Evolutionary conservation across 2,797 vertebrate genomes (phyloP).

Genomic region (Chiloscyllium punctatum): DNA sequence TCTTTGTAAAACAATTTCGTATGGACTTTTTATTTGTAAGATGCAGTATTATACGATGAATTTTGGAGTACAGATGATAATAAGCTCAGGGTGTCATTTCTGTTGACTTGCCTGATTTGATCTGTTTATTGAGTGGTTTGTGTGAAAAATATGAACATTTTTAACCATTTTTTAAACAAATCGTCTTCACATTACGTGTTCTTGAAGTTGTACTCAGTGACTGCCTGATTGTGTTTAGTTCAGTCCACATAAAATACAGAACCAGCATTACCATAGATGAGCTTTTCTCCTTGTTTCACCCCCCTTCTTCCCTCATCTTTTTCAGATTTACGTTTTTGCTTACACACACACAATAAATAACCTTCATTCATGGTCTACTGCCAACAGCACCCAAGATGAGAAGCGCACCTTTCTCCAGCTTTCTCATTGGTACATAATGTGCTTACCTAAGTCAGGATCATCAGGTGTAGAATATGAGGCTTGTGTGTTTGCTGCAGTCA

Average conservation of each 20-base stretch:
- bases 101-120: constrained; percentile 37
- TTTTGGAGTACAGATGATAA: constrained; percentile 34
- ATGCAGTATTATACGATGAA: constrained; percentile 36
- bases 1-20: constrained; percentile 54
- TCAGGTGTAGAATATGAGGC: background rate
- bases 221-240: constrained; percentile 27
- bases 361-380: background rate
- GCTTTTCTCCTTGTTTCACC: constrained; percentile 18
- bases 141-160: constrained; percentile 35
- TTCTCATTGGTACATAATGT: background rate
- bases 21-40: constrained; percentile 38
- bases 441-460: background rate
- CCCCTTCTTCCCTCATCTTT: background rate
- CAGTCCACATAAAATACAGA: constrained; percentile 30
- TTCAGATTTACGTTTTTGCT: background rate
- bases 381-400: background rate
- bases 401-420: background rate
- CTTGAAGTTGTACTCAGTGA: constrained; percentile 28
- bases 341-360: background rate
- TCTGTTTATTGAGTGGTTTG: constrained; percentile 37
- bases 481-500: background rate
- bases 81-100: constrained; percentile 38
- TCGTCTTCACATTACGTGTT: constrained; percentile 36
- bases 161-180: constrained; percentile 38
- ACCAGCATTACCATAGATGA: background rate